Conservation (phyloP, 2,888 invertebrate species). For the Eutolmus rufibarbis region DNA sequence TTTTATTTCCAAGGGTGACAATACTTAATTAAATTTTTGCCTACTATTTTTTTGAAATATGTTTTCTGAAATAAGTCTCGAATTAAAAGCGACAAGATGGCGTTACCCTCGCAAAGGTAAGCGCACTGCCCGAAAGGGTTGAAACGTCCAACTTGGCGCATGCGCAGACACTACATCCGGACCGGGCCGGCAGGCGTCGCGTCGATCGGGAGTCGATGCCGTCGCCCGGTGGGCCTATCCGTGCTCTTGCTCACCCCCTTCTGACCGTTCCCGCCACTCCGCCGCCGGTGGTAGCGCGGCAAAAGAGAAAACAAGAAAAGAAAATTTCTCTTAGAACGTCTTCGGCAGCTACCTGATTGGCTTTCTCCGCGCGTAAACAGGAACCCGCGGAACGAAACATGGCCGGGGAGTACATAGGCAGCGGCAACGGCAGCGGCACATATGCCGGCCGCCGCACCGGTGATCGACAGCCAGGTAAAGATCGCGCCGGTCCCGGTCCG, state of each 20-base stretch:
- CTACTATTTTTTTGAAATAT: background rate
- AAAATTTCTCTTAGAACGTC: conserved; percentile 10
- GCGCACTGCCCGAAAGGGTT: background rate
- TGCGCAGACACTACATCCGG: background rate
- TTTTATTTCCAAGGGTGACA: too few relatives aligned
- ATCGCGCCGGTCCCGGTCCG: background rate
- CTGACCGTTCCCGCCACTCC: background rate
- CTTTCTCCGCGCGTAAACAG: conserved; percentile 6
- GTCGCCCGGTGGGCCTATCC: background rate
- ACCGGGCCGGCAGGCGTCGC: too few relatives aligned
- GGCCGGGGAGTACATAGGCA: background rate
- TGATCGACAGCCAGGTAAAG: conserved; percentile 12
- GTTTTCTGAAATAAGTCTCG: background rate
- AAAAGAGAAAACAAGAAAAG: background rate
- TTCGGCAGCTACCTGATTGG: conserved; percentile 18
- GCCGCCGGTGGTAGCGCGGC: background rate
- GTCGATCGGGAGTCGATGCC: background rate
- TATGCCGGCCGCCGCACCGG: background rate
- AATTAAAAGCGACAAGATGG: background rate
- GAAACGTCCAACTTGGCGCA: background rate
- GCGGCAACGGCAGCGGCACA: background rate
- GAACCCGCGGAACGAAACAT: conserved; percentile 6
- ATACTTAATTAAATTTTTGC: too few relatives aligned
- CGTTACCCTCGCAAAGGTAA: background rate
- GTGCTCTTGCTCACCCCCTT: background rate